phyloP scores from a whole-genome alignment of 2,888 invertebrate species.

The Stramonita haemastoma region DNA sequence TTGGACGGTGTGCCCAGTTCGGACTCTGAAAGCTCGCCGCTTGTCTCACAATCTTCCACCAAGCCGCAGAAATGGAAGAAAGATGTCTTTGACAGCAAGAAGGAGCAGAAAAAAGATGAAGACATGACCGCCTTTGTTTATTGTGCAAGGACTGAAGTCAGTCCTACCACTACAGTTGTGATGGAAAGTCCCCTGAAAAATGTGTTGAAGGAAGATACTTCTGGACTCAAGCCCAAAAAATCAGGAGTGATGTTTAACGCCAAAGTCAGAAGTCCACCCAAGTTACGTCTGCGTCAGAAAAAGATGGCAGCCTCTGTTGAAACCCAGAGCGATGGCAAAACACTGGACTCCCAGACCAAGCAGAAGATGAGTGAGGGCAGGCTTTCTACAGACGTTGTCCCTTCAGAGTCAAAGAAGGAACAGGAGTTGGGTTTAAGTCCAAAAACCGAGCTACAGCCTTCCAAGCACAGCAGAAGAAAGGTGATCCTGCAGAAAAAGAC shows the following conservation, averaged over 20 bases:
- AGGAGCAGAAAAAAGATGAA: background rate
- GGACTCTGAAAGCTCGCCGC: conserved; percentile 20
- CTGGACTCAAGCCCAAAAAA: background rate
- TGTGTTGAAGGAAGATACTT: background rate
- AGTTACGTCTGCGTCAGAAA: conserved; percentile 25
- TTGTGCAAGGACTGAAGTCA: background rate
- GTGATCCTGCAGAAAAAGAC: background rate
- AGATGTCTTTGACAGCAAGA: background rate
- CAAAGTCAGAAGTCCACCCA: conserved; percentile 25
- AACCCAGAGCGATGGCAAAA: background rate
- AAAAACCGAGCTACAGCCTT: background rate
- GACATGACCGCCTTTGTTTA: background rate
- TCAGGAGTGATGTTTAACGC: background rate
- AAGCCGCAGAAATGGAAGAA: conserved; percentile 21
- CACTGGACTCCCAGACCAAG: background rate
- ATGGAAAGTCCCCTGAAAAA: background rate
- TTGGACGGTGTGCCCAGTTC: conserved; percentile 22
- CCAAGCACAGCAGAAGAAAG: background rate
- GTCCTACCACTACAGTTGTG: background rate
- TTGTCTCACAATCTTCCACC: background rate
- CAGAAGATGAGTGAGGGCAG: background rate
- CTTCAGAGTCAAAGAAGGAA: background rate
- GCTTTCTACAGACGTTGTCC: no score
- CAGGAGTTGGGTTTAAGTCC: background rate
- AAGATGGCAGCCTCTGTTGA: background rate